Evolutionary conservation across 2,113 vertebrate species (phyloP), one percentile per base, ranked within the genome.

Genomic region (Lipotes vexillifer): DNA sequence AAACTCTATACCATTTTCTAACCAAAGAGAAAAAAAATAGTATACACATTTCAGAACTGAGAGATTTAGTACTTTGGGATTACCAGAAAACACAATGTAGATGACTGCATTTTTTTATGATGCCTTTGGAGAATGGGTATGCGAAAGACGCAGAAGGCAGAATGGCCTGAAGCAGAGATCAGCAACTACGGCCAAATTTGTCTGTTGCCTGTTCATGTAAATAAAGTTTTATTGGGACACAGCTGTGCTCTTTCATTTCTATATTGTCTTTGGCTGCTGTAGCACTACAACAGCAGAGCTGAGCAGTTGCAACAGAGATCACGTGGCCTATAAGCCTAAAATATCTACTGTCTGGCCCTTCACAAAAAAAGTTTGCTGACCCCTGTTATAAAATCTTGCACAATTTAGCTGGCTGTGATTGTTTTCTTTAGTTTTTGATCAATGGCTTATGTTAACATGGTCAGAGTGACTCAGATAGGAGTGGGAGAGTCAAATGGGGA

Each of bases 171-270:
- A 65, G 23, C 7, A 81, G n/a, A 77, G 15, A 71, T n/a, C 12
- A 83, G 23, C 25, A 20, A 69, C 17, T 55, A 2, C 29, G 17
- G 57, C 8, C 59, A 91, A 69, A 75, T 71, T 27, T 59, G 13
- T 63, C 33, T 55, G 7, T 2, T 86, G 71, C 33, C 18, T 85
- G 18, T 25, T 80, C 81, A 75, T 87, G 44, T 68, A 78, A 96
- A 94, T 78, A 96, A 96, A 96, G 83, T 94, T 96, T 94, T 95
- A 92, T 75, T 87, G 75, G 20, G 44, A 88, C 8, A 68, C 25
- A 85, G 25, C 23, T 89, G 20, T 17, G n/a, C 13, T 44, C 27
- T 90, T 31, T 52, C 44, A 59, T 49, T 82, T 72, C 57, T 25
- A 3, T 18, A 65, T 18, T 83, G 20, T 52, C 17, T 63, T 2